Conservation (phyloP, 2,888 invertebrate genomes). For the Teinopalpus imperialis region DNA sequence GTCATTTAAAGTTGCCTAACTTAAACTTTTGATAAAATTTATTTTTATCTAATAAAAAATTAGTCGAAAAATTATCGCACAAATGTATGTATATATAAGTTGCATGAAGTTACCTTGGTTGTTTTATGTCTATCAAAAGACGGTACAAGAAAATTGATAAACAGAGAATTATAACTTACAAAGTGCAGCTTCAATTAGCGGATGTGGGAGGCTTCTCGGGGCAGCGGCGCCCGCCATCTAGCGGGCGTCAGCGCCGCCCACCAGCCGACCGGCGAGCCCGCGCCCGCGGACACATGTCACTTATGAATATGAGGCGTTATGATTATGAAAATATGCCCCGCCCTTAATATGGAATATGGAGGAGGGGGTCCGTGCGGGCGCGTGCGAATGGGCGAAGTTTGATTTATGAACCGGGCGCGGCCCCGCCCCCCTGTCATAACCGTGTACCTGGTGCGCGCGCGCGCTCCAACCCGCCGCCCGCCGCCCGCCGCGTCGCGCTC, state of each 20-base stretch:
- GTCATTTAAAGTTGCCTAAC: too few species aligned
- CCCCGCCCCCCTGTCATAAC: conserved; percentile 87
- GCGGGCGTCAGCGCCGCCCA: conserved; percentile 61
- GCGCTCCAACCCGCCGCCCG: conserved; percentile 55
- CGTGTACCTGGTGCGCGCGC: conserved; percentile 84
- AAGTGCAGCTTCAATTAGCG: conserved; percentile 71
- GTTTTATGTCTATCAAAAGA: conserved; percentile 6
- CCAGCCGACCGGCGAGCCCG: conserved; percentile 63
- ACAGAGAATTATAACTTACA: conserved; percentile 69
- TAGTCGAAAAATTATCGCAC: too few species aligned
- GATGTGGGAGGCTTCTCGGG: conserved; percentile 72
- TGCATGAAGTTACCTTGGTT: background rate
- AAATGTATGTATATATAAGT: too few species aligned
- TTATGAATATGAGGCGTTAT: conserved; percentile 83
- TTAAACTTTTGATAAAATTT: too few species aligned
- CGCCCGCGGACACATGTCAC: conserved; percentile 67
- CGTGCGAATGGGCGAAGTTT: conserved; percentile 85
- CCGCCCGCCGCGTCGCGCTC: conserved; percentile 72
- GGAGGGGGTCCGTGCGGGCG: conserved; percentile 83
- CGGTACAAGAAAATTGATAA: conserved; percentile 45
- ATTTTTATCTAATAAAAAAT: too few species aligned
- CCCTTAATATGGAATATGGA: conserved; percentile 83
- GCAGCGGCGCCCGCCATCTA: conserved; percentile 71
- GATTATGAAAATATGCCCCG: conserved; percentile 83
- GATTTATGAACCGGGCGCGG: conserved; percentile 85